Evolutionary conservation across 2,888 invertebrate genomes (phyloP), one percentile per base, ranked within the genome.

Genomic region (Panzeria rudis): DNA sequence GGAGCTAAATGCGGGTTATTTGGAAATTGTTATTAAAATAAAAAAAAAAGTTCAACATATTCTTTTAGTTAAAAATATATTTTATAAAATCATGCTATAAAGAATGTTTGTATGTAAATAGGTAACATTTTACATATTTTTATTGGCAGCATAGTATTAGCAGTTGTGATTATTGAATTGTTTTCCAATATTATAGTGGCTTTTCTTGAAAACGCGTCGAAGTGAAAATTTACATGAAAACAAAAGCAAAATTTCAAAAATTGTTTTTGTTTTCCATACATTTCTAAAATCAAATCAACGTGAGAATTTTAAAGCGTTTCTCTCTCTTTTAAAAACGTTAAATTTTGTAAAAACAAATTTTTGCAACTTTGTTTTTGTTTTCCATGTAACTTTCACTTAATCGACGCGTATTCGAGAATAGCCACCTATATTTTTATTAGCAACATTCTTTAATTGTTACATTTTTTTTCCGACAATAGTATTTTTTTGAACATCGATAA

Each of bases 61-160:
- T 61, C 9, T 73, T 52, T 32, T 38, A 29, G 25, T 41, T 78
- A 69, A 35, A 78, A 78, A 83, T 32, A 56, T 73, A 68, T 66
- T 72, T 83, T 73, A 69, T 52, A 73, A 71, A 82, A 56, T 71
- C 86, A 84, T 88, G 86, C 86, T 71, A 86, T 69, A 52, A 41
- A 73, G 59, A 86, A 87, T 52, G 52, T 23, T 6, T 23, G 52
- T 25, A 32, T 3, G 4, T 20, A 61, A 3, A 9, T 15, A 41
- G 13, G 47, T 61, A 62, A 66, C 44, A 75, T 44, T 69, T 69
- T 35, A 38, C 38, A 41, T 47, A 38, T 41, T 64, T 71, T 77
- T 47, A 72, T 80, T 68, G 82, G 78, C 86, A 84, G 84, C 78
- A 17, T 76, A 32, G 76, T 64, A 69, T 66, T 82, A 62, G 72